phyloP scores from a whole-genome alignment of 1,140 invertebrate genomes.

The Oscheius sp. region DNA sequence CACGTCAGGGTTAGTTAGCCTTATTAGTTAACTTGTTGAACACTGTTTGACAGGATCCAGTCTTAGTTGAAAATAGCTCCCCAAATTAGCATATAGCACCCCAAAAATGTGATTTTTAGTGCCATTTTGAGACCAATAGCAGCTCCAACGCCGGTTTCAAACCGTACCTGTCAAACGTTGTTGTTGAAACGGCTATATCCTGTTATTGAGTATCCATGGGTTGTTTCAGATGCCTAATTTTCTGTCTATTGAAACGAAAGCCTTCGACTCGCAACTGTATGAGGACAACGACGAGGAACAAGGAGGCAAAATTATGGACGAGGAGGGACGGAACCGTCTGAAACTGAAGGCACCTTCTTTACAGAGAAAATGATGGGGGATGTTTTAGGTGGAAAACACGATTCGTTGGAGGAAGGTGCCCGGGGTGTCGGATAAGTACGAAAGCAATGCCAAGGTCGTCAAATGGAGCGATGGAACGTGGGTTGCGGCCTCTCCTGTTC shows the following conservation, averaged over 20 bases:
- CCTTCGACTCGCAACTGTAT: conserved; percentile 89
- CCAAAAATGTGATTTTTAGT: too few relatives aligned
- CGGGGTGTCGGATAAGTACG: conserved; percentile 79
- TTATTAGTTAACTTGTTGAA: neutral
- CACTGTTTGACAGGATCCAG: too few relatives aligned
- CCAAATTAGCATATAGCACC: too few relatives aligned
- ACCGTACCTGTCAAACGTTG: too few relatives aligned
- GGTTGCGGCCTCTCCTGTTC: neutral
- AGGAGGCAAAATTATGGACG: conserved; percentile 74
- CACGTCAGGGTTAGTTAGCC: neutral
- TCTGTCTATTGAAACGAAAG: conserved; percentile 66
- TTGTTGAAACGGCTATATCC: too few relatives aligned
- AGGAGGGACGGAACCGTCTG: conserved; percentile 78
- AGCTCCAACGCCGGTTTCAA: too few relatives aligned
- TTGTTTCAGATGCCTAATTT: conserved; percentile 52
- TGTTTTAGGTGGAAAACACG: conserved; percentile 83
- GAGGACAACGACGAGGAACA: conserved; percentile 99
- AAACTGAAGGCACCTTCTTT: conserved; percentile 62
- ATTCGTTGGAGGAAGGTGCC: conserved; percentile 85
- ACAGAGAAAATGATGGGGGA: neutral
- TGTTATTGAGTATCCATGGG: too few relatives aligned
- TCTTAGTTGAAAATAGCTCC: too few relatives aligned
- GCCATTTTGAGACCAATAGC: too few relatives aligned
- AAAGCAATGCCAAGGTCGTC: conserved; percentile 92
- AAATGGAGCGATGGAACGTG: conserved; percentile 89